phyloP scores from a whole-genome alignment of 2,113 vertebrate species.

The Amazona vittata region DNA sequence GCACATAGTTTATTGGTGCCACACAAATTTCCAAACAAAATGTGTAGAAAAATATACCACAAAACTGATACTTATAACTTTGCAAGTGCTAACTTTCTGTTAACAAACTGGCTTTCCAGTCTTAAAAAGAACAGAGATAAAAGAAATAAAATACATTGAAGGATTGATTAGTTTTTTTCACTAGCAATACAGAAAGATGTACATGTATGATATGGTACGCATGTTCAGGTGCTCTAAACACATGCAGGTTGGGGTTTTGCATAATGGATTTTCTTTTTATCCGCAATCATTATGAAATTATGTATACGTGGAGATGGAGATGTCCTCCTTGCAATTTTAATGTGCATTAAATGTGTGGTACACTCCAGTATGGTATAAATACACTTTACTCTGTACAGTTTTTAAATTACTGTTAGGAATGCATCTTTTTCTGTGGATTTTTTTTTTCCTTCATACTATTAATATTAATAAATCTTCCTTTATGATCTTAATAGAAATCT shows the following conservation, averaged over 20 bases:
- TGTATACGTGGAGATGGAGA: background rate
- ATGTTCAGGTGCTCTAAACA: background rate
- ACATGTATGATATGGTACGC: background rate
- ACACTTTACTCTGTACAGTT: background rate
- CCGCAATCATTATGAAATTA: background rate
- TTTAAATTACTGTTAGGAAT: background rate
- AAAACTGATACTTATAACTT: background rate
- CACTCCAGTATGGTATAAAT: background rate
- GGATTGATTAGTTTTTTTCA: background rate
- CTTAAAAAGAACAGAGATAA: background rate
- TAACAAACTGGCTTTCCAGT: background rate
- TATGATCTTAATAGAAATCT: background rate
- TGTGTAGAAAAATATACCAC: background rate
- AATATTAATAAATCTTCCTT: background rate
- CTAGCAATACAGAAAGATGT: background rate
- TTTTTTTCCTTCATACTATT: background rate
- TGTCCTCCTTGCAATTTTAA: background rate
- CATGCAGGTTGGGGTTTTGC: background rate
- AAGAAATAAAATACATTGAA: background rate
- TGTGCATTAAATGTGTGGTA: background rate
- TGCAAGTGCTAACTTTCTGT: background rate
- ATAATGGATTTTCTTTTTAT: background rate
- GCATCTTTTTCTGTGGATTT: background rate
- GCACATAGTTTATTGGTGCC: background rate
- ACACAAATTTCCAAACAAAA: background rate